Conservation (phyloP, 2,797 vertebrate genomes). For the Alectoris magna region DNA sequence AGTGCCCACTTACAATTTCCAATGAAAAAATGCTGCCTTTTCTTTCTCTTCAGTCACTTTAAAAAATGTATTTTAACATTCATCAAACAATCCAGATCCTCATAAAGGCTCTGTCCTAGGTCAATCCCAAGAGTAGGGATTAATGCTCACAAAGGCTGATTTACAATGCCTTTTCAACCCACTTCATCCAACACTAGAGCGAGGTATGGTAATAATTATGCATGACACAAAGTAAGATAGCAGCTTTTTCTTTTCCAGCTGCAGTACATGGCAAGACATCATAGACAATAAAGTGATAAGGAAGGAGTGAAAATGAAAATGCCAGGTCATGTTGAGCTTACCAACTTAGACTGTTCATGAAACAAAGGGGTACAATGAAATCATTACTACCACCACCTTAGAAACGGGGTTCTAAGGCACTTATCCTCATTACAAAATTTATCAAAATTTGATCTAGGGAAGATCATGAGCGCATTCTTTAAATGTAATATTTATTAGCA, state of each 20-base stretch:
- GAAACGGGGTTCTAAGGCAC: not conserved
- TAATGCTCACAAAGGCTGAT: not conserved
- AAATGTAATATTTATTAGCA: not conserved
- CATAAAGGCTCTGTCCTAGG: not conserved
- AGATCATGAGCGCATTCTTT: not conserved
- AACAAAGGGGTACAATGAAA: not conserved
- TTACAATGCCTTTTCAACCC: not conserved
- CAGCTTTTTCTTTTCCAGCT: not conserved
- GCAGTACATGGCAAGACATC: not conserved
- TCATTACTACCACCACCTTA: not conserved
- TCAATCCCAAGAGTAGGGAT: not conserved
- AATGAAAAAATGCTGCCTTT: not conserved
- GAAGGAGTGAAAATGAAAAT: not conserved
- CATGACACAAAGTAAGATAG: not conserved
- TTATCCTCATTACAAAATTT: not conserved
- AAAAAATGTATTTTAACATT: not conserved
- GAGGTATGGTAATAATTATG: not conserved
- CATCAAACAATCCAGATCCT: not conserved
- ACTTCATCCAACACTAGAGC: not conserved
- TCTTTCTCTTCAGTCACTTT: not conserved
- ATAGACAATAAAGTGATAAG: not conserved
- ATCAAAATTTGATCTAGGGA: not conserved
- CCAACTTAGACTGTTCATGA: not conserved
- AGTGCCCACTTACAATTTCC: not conserved
- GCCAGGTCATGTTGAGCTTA: not conserved